Percentiles rank a stretch among this genome's conserved stretches.
Evolutionary conservation across 2,113 vertebrate genomes (phyloP).

Genomic region (Glareola pratincola): DNA sequence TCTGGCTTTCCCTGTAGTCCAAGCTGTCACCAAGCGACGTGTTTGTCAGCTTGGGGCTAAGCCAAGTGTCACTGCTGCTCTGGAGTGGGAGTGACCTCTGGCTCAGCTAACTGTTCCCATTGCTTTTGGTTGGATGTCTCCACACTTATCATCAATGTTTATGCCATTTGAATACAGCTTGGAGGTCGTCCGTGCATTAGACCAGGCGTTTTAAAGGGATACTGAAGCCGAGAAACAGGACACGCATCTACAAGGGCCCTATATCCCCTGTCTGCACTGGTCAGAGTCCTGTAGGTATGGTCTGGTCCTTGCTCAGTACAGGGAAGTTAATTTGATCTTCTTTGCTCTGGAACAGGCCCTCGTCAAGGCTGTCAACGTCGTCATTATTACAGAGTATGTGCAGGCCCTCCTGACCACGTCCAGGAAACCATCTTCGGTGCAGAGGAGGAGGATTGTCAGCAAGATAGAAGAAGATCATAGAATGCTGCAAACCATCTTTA

Average conservation of each 20-base stretch:
- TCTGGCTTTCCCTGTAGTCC: not conserved
- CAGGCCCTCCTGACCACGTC: constrained; percentile 33
- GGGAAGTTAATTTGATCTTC: not conserved
- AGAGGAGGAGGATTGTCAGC: constrained; percentile 18
- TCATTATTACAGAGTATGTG: constrained; percentile 38
- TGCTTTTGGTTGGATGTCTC: not conserved
- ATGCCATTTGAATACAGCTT: not conserved
- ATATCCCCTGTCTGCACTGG: not conserved
- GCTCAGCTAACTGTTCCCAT: not conserved
- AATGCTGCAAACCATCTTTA: constrained; percentile 12
- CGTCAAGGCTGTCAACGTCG: not conserved
- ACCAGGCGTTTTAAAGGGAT: not conserved
- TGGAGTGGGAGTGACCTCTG: not conserved
- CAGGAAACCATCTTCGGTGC: constrained; percentile 21
- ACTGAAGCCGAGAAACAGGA: not conserved
- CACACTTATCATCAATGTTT: not conserved
- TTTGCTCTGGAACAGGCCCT: constrained; percentile 40
- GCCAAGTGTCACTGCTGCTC: not conserved
- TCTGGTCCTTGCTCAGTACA: not conserved
- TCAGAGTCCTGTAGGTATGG: not conserved
- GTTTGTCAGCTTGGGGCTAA: not conserved
- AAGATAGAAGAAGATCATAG: constrained; percentile 49
- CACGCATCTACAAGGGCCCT: not conserved
- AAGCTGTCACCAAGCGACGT: not conserved
- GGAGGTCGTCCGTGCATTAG: not conserved